phyloP scores from a whole-genome alignment of 2,797 vertebrate species.

The Typhlichthys subterraneus region DNA sequence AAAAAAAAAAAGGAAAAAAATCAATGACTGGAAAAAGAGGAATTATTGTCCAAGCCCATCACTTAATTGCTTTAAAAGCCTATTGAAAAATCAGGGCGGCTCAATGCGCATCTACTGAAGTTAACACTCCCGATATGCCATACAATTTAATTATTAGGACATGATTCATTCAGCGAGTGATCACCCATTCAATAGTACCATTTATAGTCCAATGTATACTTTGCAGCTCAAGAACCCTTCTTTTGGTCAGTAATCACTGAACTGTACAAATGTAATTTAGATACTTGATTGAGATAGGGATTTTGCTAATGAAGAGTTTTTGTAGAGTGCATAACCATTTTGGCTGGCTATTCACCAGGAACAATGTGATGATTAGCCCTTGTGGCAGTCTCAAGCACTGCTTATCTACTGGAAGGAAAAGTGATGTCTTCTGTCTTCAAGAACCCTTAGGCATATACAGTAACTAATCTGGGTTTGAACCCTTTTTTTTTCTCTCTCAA shows the following conservation, averaged over 20 bases:
- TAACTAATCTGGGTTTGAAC: conserved; percentile 25
- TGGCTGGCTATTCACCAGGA: conserved; percentile 74
- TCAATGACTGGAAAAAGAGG: conserved; percentile 91
- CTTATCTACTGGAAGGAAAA: conserved; percentile 57
- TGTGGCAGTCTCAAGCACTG: conserved; percentile 54
- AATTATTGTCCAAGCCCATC: conserved; percentile 91
- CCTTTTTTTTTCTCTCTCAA: conserved; percentile 12
- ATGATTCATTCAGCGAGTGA: conserved; percentile 78
- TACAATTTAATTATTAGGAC: conserved; percentile 83
- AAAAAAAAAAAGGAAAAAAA: conserved; percentile 79
- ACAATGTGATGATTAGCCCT: conserved; percentile 75
- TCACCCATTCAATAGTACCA: conserved; percentile 70
- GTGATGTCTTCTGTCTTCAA: conserved; percentile 41
- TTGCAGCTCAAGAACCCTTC: conserved; percentile 65
- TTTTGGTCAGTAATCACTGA: conserved; percentile 77
- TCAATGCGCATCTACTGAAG: conserved; percentile 77
- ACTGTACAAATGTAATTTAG: conserved; percentile 79
- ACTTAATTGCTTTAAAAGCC: conserved; percentile 96
- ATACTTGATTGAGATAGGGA: conserved; percentile 74
- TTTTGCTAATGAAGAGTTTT: conserved; percentile 76
- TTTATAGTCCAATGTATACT: conserved; percentile 68
- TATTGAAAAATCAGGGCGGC: conserved; percentile 84
- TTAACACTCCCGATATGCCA: conserved; percentile 71
- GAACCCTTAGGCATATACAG: conserved; percentile 38
- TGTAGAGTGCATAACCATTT: conserved; percentile 73